Percentiles rank a stretch among this genome's conserved stretches.
Evolutionary conservation across 1,140 invertebrate species (phyloP).

Genomic region (Leptestheria dahalacensis): DNA sequence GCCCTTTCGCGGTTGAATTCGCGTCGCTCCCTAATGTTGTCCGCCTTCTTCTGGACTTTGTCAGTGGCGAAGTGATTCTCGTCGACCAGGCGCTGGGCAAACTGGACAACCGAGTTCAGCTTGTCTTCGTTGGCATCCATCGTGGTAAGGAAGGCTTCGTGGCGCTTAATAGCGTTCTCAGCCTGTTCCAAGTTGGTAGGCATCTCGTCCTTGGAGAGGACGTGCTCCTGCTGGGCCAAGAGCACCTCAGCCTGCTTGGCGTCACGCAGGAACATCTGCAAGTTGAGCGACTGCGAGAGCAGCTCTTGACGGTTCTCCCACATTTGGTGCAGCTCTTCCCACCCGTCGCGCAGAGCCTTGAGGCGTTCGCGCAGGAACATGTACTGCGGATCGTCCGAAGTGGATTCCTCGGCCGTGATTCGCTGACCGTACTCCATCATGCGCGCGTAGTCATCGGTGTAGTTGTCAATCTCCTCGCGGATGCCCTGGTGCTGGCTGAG

Average conservation of each 20-base stretch:
- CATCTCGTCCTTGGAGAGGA: slow-evolving; percentile 84
- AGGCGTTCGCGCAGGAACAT: slow-evolving; percentile 95
- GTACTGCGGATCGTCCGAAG: slow-evolving; percentile 90
- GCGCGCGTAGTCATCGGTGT: slow-evolving; percentile 91
- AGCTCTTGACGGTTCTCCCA: slow-evolving; percentile 96
- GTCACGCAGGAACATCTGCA: slow-evolving; percentile 91
- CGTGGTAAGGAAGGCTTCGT: slow-evolving; percentile 96
- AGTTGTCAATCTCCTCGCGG: slow-evolving; percentile 97
- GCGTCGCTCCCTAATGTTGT: slow-evolving; percentile 79
- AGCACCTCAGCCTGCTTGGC: slow-evolving; percentile 94
- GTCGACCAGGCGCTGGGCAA: slow-evolving; percentile 60
- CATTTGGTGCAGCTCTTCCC: slow-evolving; percentile 98
- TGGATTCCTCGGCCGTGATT: slow-evolving; percentile 65
- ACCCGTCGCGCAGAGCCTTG: slow-evolving; percentile 93
- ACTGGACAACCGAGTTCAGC: slow-evolving; percentile 86
- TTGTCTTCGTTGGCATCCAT: slow-evolving; percentile 99
- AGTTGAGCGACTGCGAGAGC: slow-evolving; percentile 81
- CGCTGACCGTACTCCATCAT: slow-evolving; percentile 99
- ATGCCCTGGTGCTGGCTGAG: slow-evolving; percentile 93
- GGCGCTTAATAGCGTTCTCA: slow-evolving; percentile 90
- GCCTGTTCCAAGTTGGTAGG: slow-evolving; percentile 90
- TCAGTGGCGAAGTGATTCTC: slow-evolving; percentile 55
- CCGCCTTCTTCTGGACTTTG: slow-evolving; percentile 89
- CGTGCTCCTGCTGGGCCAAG: slow-evolving; percentile 93
- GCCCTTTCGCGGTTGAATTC: slow-evolving; percentile 82